A percentile compares a stretch with the other conserved stretches of the same genome.
phyloP scores from a whole-genome alignment of 2,888 invertebrate genomes.

The Minunthozetes semirufus region DNA sequence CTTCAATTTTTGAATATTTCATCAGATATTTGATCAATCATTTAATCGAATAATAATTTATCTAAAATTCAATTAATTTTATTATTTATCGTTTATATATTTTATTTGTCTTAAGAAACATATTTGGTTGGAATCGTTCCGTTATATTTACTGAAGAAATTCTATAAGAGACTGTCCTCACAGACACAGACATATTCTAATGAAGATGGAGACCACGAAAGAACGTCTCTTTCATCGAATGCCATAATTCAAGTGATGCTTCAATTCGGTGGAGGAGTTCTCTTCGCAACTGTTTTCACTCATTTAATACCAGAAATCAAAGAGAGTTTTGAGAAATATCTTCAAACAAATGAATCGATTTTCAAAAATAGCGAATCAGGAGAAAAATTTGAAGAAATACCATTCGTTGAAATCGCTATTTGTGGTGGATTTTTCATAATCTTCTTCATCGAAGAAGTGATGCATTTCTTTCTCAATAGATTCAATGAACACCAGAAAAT shows the following conservation, averaged over 20 bases:
- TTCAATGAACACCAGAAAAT: constrained; percentile 11
- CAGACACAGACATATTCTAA: not conserved
- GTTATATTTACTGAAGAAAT: not conserved
- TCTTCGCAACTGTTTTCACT: constrained; percentile 70
- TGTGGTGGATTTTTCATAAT: constrained; percentile 68
- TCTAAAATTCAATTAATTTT: not conserved
- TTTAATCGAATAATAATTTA: not conserved
- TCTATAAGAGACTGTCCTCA: not conserved
- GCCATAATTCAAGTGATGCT: not conserved
- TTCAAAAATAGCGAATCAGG: not conserved
- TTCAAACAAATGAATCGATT: not conserved
- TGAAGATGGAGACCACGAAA: not conserved
- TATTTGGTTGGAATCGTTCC: constrained; percentile 17
- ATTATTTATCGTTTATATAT: not conserved
- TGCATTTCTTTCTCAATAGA: constrained; percentile 39
- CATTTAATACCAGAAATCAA: constrained; percentile 72
- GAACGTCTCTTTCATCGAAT: constrained; percentile 1
- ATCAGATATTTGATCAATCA: not conserved
- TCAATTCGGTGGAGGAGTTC: constrained; percentile 69
- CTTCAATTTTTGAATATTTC: too few relatives aligned
- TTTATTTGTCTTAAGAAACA: not conserved
- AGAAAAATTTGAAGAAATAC: constrained; percentile 50
- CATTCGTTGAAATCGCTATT: constrained; percentile 64
- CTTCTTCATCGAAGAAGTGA: constrained; percentile 66
- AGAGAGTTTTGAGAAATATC: constrained; percentile 57